Percentiles rank a stretch among this genome's conserved stretches.
Evolutionary conservation across 2,113 vertebrate species (phyloP).

Genomic region (Centropus unirufus): DNA sequence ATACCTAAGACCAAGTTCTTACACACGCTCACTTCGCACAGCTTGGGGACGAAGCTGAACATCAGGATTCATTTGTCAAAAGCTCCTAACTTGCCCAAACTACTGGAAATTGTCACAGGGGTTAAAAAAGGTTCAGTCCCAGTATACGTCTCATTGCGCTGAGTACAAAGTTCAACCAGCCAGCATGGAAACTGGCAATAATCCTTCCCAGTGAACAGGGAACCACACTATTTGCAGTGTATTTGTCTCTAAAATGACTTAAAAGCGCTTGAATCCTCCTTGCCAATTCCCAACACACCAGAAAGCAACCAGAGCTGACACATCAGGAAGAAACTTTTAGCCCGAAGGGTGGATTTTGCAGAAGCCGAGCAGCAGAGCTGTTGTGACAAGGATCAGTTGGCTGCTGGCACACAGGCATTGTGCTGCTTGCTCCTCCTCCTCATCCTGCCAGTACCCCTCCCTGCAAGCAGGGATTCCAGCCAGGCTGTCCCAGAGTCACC

Average conservation of each 20-base stretch:
- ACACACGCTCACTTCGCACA: neutral
- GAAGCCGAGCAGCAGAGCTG: neutral
- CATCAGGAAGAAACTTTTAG: neutral
- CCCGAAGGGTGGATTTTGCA: neutral
- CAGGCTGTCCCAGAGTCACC: neutral
- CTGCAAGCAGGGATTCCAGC: neutral
- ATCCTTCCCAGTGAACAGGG: neutral
- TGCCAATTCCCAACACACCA: fast-evolving
- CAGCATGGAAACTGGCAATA: fast-evolving
- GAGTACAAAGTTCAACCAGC: neutral
- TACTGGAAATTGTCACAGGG: neutral
- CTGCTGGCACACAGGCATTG: neutral
- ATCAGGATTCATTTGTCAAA: neutral
- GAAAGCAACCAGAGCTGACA: neutral
- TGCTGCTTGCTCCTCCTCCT: neutral
- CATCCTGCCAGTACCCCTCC: too few relatives aligned
- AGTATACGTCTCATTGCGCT: neutral
- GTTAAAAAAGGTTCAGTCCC: neutral
- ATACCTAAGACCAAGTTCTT: too few relatives aligned
- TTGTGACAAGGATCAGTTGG: neutral
- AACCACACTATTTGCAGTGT: fast-evolving
- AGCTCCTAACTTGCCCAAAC: neutral
- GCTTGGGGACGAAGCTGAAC: neutral
- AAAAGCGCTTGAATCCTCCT: neutral
- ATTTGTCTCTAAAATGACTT: neutral